These are phyloP conservation scores for Sacculina carcini DNA, from an alignment of 2,888 invertebrate genomes.

Conservation along the genomic window DNA sequence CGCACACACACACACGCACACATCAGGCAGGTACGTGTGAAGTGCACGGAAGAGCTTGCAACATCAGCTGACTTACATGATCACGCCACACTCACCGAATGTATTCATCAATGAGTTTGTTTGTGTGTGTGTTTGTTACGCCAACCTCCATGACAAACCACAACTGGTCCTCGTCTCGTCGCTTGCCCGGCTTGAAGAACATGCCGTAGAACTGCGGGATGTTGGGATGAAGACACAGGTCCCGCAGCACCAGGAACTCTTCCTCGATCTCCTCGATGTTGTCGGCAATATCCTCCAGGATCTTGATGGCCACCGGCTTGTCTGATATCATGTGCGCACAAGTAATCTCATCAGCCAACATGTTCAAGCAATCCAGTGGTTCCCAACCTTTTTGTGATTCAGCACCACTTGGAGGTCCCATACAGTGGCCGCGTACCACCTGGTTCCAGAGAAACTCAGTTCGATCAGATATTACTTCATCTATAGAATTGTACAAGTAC, in stretches of 20 bases:
- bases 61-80: no score
- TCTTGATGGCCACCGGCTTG: conserved; percentile 40
- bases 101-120: no score
- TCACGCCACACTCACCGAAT: no score
- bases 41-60: no score
- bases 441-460: no score
- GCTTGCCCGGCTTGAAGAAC: conserved; percentile 34
- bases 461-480: no score
- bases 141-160: conserved; percentile 60
- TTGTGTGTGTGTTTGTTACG: neutral
- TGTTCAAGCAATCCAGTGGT: neutral
- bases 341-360: no score
- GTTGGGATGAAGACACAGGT: conserved; percentile 44
- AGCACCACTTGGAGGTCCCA: no score
- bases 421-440: no score
- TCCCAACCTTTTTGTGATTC: neutral
- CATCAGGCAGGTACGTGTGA: no score
- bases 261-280: conserved; percentile 60
- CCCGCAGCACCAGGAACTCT: conserved; percentile 43
- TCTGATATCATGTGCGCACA: conserved; percentile 15
- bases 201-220: conserved; percentile 47
- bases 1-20: no score
- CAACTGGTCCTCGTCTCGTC: conserved; percentile 38
- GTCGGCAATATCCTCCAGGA: conserved; percentile 48
- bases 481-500: no score